phyloP scores from a whole-genome alignment of 2,888 invertebrate species.

The Dione vanillae region DNA sequence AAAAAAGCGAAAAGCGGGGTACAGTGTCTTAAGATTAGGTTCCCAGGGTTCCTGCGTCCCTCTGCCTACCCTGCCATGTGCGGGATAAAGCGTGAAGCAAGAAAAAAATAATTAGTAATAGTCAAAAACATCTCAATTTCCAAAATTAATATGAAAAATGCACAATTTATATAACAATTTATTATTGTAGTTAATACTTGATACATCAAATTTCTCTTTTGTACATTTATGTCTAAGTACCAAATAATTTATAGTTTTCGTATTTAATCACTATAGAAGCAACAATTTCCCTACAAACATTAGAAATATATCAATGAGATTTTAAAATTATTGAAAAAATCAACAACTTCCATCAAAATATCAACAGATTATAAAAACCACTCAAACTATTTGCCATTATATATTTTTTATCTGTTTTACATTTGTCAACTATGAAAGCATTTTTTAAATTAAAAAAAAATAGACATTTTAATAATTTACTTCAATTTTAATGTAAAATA shows the following conservation, averaged over 20 bases:
- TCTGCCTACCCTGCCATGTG: no score
- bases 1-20: no score
- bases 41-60: no score
- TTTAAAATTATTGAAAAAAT: conserved; percentile 27
- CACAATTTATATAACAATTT: conserved; percentile 69
- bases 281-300: conserved; percentile 54
- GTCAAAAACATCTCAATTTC: neutral
- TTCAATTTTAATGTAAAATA: neutral
- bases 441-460: neutral
- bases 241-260: conserved; percentile 62
- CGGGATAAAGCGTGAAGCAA: no score
- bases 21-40: no score
- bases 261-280: conserved; percentile 59
- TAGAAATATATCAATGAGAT: conserved; percentile 33
- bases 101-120: no score
- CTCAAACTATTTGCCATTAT: conserved; percentile 1
- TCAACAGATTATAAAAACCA: conserved; percentile 26
- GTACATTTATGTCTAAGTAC: conserved; percentile 76
- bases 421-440: neutral
- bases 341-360: conserved; percentile 32
- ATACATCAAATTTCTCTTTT: conserved; percentile 76
- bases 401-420: conserved; percentile 17
- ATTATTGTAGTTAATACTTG: conserved; percentile 68
- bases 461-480: neutral
- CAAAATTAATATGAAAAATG: conserved; percentile 21